A percentile compares a stretch with the other conserved stretches of the same genome.
phyloP scores from a whole-genome alignment of 2,113 vertebrate species.

The Solea senegalensis region DNA sequence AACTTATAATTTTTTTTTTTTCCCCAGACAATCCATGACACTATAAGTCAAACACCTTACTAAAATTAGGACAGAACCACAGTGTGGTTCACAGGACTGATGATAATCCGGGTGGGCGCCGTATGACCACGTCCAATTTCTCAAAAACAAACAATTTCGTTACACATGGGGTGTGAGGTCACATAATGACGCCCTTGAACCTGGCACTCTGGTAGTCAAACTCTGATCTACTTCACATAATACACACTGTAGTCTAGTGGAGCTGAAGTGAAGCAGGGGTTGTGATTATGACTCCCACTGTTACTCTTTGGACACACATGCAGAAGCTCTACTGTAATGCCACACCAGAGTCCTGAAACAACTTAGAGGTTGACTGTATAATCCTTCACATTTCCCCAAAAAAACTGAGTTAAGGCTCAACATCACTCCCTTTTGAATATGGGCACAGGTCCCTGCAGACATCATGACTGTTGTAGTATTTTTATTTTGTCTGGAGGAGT shows the following conservation, averaged over 20 bases:
- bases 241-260: background rate
- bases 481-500: no score
- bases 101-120: background rate
- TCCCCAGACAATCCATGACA: background rate
- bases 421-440: background rate
- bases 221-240: constrained; percentile 10
- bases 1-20: constrained; percentile 1
- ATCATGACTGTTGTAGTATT: background rate
- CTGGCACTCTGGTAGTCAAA: background rate
- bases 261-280: background rate
- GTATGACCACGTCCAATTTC: background rate
- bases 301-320: background rate
- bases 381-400: background rate
- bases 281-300: background rate
- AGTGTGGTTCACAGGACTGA: background rate
- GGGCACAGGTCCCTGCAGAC: background rate
- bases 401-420: background rate
- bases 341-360: background rate
- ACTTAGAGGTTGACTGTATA: background rate
- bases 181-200: constrained; percentile 6
- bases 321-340: background rate
- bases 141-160: background rate
- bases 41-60: constrained; percentile 2
- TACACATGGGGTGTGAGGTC: constrained; percentile 1
- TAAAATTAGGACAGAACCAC: constrained; percentile 1